Percentiles rank a stretch among this genome's conserved stretches.
Conservation (phyloP, 2,797 vertebrate species). For the Falco concolor region DNA sequence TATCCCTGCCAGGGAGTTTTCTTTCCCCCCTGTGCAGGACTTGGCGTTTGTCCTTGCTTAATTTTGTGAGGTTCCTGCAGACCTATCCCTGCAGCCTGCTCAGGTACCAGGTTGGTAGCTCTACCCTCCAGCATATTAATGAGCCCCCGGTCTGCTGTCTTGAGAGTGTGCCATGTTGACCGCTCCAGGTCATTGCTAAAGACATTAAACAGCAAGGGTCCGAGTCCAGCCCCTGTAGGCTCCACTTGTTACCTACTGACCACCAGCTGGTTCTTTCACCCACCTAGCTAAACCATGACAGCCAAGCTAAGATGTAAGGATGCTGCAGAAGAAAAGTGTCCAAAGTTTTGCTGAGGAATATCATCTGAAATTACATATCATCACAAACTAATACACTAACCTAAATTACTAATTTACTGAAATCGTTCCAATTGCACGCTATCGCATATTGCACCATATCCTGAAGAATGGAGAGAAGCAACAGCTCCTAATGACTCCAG, state of each 20-base stretch:
- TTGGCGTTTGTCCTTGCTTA: no score
- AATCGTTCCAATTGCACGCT: not conserved
- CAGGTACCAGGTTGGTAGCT: not conserved
- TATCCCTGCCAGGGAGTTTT: not conserved
- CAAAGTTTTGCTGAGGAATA: not conserved
- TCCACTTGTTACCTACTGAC: not conserved
- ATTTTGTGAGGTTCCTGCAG: not conserved
- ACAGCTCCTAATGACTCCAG: not conserved
- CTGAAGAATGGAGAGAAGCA: not conserved
- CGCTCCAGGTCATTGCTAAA: not conserved
- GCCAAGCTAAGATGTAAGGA: not conserved
- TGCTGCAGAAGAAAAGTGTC: not conserved
- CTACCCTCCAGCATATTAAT: not conserved
- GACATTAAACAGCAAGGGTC: not conserved
- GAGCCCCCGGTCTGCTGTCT: not conserved
- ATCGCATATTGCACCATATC: not conserved
- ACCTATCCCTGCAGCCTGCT: not conserved
- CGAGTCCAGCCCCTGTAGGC: not conserved
- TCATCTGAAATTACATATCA: not conserved
- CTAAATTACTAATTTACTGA: not conserved
- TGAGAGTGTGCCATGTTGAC: not conserved
- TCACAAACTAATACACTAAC: not conserved
- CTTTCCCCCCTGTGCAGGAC: accelerated
- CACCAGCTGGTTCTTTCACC: not conserved
- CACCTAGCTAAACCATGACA: accelerated